A percentile compares a stretch with the other conserved stretches of the same genome.
phyloP scores from a whole-genome alignment of 2,888 invertebrate genomes.

The Eupithecia insigniata region DNA sequence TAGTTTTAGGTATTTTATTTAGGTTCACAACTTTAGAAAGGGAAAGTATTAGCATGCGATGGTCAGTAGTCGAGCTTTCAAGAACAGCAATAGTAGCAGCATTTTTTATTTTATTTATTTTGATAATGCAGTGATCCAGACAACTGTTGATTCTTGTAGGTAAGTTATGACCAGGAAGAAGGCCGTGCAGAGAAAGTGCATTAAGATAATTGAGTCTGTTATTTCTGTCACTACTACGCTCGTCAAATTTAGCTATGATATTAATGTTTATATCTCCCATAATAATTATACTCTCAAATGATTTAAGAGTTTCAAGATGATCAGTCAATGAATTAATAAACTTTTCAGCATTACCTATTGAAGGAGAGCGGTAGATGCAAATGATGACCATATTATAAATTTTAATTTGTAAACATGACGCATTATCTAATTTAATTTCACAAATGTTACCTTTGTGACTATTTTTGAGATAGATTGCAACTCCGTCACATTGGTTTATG shows the following conservation, averaged over 20 bases:
- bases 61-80: not conserved
- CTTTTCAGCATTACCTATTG: not conserved
- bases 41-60: no score
- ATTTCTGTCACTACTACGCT: not conserved
- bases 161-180: not conserved
- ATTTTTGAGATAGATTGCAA: not conserved
- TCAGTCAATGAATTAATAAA: not conserved
- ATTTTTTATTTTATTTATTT: not conserved
- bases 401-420: not conserved
- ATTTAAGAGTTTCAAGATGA: not conserved
- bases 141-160: not conserved
- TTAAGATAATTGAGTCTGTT: not conserved
- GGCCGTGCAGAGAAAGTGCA: not conserved
- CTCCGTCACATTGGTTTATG: conserved; percentile 1
- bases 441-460: not conserved
- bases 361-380: not conserved
- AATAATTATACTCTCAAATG: not conserved
- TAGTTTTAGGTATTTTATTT: no score
- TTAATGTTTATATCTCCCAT: not conserved
- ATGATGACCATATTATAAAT: not conserved
- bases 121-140: not conserved
- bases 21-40: no score
- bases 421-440: not conserved
- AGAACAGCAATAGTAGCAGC: not conserved
- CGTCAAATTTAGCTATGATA: not conserved